Base-by-base conservation (phyloP, 2,797 vertebrate species). In the Pyrocephalus nanus region DNA sequence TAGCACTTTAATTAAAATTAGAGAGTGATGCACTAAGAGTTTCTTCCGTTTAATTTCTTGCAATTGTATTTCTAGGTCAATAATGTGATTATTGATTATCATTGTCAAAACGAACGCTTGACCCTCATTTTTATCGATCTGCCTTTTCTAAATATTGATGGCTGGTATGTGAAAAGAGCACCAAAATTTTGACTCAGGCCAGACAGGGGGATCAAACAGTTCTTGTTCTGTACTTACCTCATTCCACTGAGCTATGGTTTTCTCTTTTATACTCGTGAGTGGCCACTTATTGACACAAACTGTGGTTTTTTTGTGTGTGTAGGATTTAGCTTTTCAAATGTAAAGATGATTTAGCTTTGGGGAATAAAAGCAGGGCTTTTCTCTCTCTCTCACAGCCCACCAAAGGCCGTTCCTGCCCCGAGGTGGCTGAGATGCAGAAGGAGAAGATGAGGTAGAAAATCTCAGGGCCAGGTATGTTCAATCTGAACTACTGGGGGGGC, bases 321-420 rank as follows among this genome's bases (percentile, higher is more conserved):
- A 15, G 30, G 20, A 8, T 45, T 23, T 72, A 14, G 9, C 1
- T 67, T 78, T 90, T 50, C 8, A 1, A 40, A 5, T 8, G 18
- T 19, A 6, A 58, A 73, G 27, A 26, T 58, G 58, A 4, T 27
- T 8, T 7, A 36, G 45, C 13, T 32, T 48, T 78, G 72, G 21
- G 38, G 14, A 78, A 23, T 58, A 27, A 50, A 75, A n/a, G 12
- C 18, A 38, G 22, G 7, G 4, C 2, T 53, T 29, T 4, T 22
- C 79, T 47, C 23, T 8, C 7, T 54, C 29, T 65, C 34, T 70
- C 0, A 0, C 5, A 30, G 12, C 2, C 5, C 1, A 0, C 20
- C 13, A 10, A 15, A 19, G 27, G 9, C 38, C 57, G 13, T 78
- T 74, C 47, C 51, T 30, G 62, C 17, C 3, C 2, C 40, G 2